phyloP scores from a whole-genome alignment of 2,888 invertebrate genomes.

The Apamea sordens region DNA sequence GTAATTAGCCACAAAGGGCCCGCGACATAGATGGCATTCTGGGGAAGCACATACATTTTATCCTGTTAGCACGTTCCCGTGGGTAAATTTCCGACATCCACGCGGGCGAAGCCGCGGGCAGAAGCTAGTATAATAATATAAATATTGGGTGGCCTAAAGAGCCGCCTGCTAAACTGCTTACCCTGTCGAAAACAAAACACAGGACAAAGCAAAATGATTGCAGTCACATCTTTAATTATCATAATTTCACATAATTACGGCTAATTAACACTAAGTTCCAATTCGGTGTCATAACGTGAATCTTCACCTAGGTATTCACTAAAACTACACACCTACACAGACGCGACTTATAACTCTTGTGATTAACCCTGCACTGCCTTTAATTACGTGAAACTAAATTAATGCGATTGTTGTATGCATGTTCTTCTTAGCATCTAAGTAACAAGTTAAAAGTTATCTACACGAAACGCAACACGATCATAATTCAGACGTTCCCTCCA shows the following conservation, averaged over 20 bases:
- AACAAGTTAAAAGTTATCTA: constrained; percentile 20
- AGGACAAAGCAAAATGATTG: constrained; percentile 29
- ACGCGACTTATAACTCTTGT: not conserved
- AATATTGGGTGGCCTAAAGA: not conserved
- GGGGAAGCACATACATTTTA: no score
- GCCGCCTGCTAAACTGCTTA: not conserved
- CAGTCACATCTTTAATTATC: constrained; percentile 20
- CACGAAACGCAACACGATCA: constrained; percentile 30
- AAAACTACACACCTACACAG: not conserved
- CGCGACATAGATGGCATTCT: no score
- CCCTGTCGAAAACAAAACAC: constrained; percentile 35
- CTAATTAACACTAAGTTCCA: not conserved
- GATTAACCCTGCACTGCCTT: constrained; percentile 1
- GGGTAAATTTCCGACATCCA: no score
- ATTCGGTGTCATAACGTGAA: not conserved
- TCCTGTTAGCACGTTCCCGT: no score
- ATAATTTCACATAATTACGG: constrained; percentile 8
- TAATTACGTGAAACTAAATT: constrained; percentile 30
- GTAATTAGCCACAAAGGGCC: no score
- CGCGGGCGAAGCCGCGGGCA: no score
- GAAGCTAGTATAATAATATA: no score
- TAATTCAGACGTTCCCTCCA: constrained; percentile 20
- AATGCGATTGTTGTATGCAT: constrained; percentile 6
- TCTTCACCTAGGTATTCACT: not conserved
- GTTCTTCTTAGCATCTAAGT: not conserved